Conservation (phyloP, 2,888 invertebrate species). For the Troglohyphantes excavatus region DNA sequence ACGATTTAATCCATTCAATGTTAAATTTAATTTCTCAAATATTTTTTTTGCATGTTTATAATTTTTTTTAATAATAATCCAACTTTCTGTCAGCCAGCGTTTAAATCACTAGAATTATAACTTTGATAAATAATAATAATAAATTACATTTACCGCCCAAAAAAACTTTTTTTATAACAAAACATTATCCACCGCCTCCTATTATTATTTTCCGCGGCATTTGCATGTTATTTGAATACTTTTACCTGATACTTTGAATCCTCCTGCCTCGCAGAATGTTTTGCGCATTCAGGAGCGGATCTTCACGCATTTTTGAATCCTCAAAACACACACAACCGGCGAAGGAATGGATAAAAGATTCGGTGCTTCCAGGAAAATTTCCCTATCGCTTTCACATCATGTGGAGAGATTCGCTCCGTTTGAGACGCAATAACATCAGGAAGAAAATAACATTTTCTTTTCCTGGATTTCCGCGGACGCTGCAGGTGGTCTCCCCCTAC, state of each 20-base stretch:
- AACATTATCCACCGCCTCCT: neutral
- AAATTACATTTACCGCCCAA: too few species aligned
- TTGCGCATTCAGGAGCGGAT: neutral
- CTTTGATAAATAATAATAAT: too few species aligned
- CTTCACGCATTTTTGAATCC: neutral
- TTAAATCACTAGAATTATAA: too few species aligned
- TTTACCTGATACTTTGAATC: neutral
- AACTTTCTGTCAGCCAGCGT: too few species aligned
- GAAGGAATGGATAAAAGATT: neutral
- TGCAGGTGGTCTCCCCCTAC: too few species aligned
- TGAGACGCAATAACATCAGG: neutral
- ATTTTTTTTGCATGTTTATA: too few species aligned
- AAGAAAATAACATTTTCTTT: neutral
- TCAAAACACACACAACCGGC: neutral
- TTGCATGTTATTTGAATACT: slow-evolving; percentile 9
- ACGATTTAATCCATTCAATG: too few species aligned
- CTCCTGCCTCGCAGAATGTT: neutral
- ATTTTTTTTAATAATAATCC: too few species aligned
- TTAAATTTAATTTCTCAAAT: too few species aligned
- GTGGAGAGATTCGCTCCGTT: slow-evolving; percentile 7
- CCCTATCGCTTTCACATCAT: slow-evolving; percentile 5
- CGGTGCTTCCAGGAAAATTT: slow-evolving; percentile 1
- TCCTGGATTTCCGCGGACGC: too few species aligned
- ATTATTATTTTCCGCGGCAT: neutral
- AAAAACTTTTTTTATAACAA: too few species aligned